phyloP scores from a whole-genome alignment of 2,888 invertebrate genomes.

The Griposia aprilina region DNA sequence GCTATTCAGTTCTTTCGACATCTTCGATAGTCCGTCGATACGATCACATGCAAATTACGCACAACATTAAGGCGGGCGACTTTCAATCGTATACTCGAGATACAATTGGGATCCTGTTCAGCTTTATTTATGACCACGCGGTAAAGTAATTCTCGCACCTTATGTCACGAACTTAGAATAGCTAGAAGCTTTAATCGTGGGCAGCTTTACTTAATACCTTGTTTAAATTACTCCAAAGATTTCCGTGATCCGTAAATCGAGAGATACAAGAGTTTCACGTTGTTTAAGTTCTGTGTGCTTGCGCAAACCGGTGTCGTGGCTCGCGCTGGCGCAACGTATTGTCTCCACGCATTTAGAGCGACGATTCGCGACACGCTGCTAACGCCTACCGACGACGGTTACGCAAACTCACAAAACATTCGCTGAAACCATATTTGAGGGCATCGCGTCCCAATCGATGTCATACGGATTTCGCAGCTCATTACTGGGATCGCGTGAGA shows the following conservation, averaged over 20 bases:
- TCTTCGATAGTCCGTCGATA: slow-evolving; percentile 69
- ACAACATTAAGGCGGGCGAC: slow-evolving; percentile 50
- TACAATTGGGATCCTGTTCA: slow-evolving; percentile 57
- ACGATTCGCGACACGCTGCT: slow-evolving; percentile 76
- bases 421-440: slow-evolving; percentile 64
- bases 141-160: slow-evolving; percentile 54
- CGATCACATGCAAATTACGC: slow-evolving; percentile 68
- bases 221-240: slow-evolving; percentile 68
- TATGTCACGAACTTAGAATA: slow-evolving; percentile 47
- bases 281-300: slow-evolving; percentile 67
- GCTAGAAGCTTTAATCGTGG: slow-evolving; percentile 53
- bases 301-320: slow-evolving; percentile 71
- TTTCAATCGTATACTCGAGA: slow-evolving; percentile 57
- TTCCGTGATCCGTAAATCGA: slow-evolving; percentile 75
- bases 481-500: slow-evolving; percentile 65
- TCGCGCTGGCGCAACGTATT: slow-evolving; percentile 75
- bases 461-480: slow-evolving; percentile 60
- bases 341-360: slow-evolving; percentile 83
- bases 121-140: slow-evolving; percentile 50
- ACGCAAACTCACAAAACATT: slow-evolving; percentile 73
- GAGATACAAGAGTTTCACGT: slow-evolving; percentile 74
- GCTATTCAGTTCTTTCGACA: slow-evolving; percentile 72
- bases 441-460: slow-evolving; percentile 70
- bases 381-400: slow-evolving; percentile 74
- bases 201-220: slow-evolving; percentile 62